Conservation (phyloP, 2,888 invertebrate species). For the Nemurella pictetii region DNA sequence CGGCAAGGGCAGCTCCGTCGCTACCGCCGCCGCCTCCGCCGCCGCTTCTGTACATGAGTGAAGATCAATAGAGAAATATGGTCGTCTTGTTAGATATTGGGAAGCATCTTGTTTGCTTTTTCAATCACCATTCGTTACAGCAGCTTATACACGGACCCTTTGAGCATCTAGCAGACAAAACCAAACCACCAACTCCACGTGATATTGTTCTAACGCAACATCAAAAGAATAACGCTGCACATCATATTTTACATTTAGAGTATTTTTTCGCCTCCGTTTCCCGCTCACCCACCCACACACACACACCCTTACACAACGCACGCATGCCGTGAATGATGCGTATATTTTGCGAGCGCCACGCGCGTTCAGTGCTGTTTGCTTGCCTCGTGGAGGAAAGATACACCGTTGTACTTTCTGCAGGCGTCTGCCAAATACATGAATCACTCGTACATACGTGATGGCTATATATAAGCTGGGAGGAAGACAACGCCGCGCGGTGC, state of each 20-base stretch:
- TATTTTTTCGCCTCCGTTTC: conserved; percentile 3
- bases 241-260: conserved; percentile 26
- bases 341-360: background rate
- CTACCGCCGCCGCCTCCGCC: too few relatives aligned
- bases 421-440: background rate
- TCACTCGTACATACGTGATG: background rate
- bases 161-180: conserved; percentile 5
- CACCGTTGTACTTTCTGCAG: background rate
- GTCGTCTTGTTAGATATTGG: conserved; percentile 17
- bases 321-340: background rate
- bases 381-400: background rate
- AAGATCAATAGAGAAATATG: conserved; percentile 10
- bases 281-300: background rate
- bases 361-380: background rate
- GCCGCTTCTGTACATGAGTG: background rate
- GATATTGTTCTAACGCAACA: conserved; percentile 10
- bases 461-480: background rate
- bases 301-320: too few relatives aligned
- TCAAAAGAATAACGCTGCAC: conserved; percentile 1
- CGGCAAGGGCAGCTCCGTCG: background rate
- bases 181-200: background rate
- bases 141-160: background rate
- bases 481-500: background rate
- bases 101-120: background rate
- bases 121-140: conserved; percentile 20